Evolutionary conservation across 2,888 invertebrate genomes (phyloP), one percentile per base, ranked within the genome.

Genomic region (Blera fallax): DNA sequence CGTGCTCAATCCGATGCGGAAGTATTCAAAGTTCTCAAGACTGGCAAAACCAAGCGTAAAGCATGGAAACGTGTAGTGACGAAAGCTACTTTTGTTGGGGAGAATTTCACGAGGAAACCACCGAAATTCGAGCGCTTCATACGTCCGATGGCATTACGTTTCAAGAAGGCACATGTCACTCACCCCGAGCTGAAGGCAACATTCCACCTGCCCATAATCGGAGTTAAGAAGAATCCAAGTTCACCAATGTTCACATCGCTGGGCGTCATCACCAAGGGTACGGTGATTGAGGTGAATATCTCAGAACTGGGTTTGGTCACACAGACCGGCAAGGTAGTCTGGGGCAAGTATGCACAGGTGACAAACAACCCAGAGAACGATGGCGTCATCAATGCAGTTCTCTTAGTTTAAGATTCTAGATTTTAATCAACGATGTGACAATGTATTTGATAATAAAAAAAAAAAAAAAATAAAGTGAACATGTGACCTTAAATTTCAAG

Each of bases 51-150:
- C 0, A 97, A 96, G 91, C 93, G 98, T 73, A 99, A 99, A 93
- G 98, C 97, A 0, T 99, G 99, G 99, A 99, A 99, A 90, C 94
- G 99, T 78, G 99, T 99, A 98, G 99, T 99, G 0, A 99, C 99
- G 0, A 99, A 99, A 94, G 98, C 98, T 0, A 97, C 97, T 60
- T 99, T 95, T 92, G 99, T 99, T 2, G 99, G 99, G 0, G 99
- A 99, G 91, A 97, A 97, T 76, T 99, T 99, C 91, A 99, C 99
- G 0, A 94, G 99, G 48, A 99, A 99, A 93, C 99, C 99, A 18
- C 99, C 99, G 0, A 99, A 99, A 92, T 99, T 98, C 93, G 99
- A 99, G 91, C 94, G 99, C 80, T 99, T 99, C 90, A 99, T 99
- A 84, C 93, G 99, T 67, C 99, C 99, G 0, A 99, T 99, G 99